Evolutionary conservation across 53 echinoderm and acorn worm species (phyloP).

Genomic region (Pentamera pediparva): DNA sequence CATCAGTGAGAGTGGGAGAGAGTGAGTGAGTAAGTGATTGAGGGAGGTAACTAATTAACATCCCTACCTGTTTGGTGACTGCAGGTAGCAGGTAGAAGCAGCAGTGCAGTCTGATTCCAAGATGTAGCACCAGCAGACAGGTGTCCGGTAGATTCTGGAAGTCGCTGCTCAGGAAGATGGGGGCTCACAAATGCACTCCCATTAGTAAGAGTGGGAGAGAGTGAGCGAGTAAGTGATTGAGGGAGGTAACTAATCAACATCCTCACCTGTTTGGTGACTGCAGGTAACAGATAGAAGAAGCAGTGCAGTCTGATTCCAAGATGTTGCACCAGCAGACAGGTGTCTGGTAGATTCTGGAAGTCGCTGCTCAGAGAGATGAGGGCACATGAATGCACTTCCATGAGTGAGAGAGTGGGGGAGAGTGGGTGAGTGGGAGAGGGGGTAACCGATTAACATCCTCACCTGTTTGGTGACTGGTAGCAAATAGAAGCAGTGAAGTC

Average conservation of each 20-base stretch:
- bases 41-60: too few species aligned
- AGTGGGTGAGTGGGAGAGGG: too few species aligned
- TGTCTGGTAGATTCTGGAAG: constrained; percentile 56
- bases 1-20: too few species aligned
- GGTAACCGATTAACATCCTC: too few species aligned
- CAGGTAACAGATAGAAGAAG: constrained; percentile 80
- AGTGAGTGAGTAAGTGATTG: too few species aligned
- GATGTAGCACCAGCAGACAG: constrained; percentile 85
- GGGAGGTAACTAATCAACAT: too few species aligned
- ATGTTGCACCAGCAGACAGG: constrained; percentile 83
- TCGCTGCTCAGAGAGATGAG: constrained; percentile 76
- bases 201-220: too few species aligned
- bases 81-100: constrained; percentile 82
- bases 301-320: constrained; percentile 85
- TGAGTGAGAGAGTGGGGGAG: too few species aligned
- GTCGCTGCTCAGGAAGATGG: constrained; percentile 70
- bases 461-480: constrained; percentile 89
- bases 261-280: constrained; percentile 86
- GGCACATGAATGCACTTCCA: too few species aligned
- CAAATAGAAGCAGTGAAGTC: constrained; percentile 93
- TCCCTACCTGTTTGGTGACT: constrained; percentile 86
- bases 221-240: too few species aligned
- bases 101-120: constrained; percentile 81
- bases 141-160: constrained; percentile 60
- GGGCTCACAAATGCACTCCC: too few species aligned